Evolutionary conservation across 2,888 invertebrate genomes (phyloP).

Genomic region (Frankliniella fusca): DNA sequence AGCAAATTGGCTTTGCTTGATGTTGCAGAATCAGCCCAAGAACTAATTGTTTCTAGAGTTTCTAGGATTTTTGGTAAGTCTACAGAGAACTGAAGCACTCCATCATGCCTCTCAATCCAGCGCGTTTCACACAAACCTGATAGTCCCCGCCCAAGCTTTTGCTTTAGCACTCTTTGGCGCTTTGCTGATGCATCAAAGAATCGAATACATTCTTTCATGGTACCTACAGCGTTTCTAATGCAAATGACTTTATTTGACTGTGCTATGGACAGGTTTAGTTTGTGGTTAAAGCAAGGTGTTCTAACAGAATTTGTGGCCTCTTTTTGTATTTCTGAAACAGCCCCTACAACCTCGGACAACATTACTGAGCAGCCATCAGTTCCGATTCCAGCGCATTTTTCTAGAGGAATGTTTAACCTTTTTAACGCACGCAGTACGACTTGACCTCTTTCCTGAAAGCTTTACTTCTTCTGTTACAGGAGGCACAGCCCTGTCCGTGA

Average conservation of each 20-base stretch:
- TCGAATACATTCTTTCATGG: slow-evolving; percentile 34
- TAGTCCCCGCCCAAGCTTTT: slow-evolving; percentile 30
- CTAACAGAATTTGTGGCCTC: slow-evolving; percentile 34
- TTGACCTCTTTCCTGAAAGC: background rate
- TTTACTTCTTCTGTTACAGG: background rate
- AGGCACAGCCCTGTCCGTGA: no score
- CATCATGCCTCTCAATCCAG: slow-evolving; percentile 37
- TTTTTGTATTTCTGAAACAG: slow-evolving; percentile 35
- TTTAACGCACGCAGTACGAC: background rate
- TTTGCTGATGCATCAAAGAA: slow-evolving; percentile 37
- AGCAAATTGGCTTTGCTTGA: slow-evolving; percentile 32
- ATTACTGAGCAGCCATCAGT: slow-evolving; percentile 38
- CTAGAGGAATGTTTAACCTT: slow-evolving; percentile 29
- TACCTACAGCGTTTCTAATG: no score
- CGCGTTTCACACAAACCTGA: slow-evolving; percentile 37
- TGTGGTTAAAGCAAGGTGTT: slow-evolving; percentile 36
- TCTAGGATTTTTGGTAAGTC: slow-evolving; percentile 32
- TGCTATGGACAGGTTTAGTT: slow-evolving; percentile 35
- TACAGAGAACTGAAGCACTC: slow-evolving; percentile 32
- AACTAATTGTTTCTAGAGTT: slow-evolving; percentile 34
- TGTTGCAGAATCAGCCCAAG: slow-evolving; percentile 30
- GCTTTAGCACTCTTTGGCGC: slow-evolving; percentile 31
- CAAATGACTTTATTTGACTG: no score
- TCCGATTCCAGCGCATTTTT: slow-evolving; percentile 36
- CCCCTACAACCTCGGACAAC: slow-evolving; percentile 35